Evolutionary conservation across 1,140 invertebrate genomes (phyloP), one percentile per base, ranked within the genome.

Genomic region (Lucilia cuprina): DNA sequence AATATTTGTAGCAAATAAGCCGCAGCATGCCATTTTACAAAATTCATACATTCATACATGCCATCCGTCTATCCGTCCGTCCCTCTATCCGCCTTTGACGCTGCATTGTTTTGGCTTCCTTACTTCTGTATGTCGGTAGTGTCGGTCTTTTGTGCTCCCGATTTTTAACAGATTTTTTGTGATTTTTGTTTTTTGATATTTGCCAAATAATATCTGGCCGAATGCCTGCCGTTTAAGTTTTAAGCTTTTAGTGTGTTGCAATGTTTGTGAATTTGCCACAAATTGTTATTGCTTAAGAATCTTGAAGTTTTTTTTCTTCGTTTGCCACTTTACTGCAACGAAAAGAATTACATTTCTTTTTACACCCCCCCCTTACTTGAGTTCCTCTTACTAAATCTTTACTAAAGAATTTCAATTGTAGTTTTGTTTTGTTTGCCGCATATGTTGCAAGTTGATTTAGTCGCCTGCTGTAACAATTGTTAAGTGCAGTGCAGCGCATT

Each of bases 151-250:
- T 80, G 47, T 80, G 77, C 77, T 80, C 77, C 77, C 77, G 77
- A 49, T 80, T 49, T 50, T 49, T 41, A 78, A 78, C 75, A 49
- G 77, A 12, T 21, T 49, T 80, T 12, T 80, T 80, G 10, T 80
- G 47, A 14, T 80, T 80, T 80, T 80, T 78, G 2, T 19, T 78
- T 19, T 47, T 78, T 41, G 41, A 49, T 80, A 49, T 80, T 80
- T 80, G 77, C 77, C 77, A 80, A 80, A 80, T 80, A 80, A 49
- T 80, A 80, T 80, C 77, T 80, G 77, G 77, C 77, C 19, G 41
- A 80, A 80, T 80, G 77, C 77, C 77, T 80, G 77, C n/a, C 77
- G 2, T 70, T 70, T 70, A 25, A 70, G 21, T 21, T 70, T 70
- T 70, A 70, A 70, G 17, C 65, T 70, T 55, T 55, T 19, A 25